Evolutionary conservation across 2,797 vertebrate genomes (phyloP).

Genomic region (Prionace glauca): DNA sequence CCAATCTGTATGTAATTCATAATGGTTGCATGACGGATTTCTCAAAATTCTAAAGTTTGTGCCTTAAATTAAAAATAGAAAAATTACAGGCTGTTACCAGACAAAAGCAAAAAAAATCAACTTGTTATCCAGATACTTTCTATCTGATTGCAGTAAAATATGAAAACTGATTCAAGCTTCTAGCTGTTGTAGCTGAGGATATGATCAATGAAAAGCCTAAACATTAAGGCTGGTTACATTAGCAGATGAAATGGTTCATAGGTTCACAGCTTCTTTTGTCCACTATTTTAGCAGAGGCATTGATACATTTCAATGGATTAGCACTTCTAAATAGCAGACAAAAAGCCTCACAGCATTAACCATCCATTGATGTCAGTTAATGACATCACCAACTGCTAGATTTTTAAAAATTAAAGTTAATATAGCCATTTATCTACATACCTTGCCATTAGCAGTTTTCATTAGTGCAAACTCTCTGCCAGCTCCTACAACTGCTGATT

Average conservation of each 20-base stretch:
- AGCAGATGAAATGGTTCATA: not conserved
- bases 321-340: not conserved
- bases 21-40: not conserved
- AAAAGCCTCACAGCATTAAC: not conserved
- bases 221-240: not conserved
- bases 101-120: not conserved
- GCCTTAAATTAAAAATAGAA: not conserved
- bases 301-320: not conserved
- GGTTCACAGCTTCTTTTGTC: not conserved
- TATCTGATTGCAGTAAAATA: not conserved
- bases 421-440: conserved; percentile 51
- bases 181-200: not conserved
- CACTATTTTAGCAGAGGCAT: not conserved
- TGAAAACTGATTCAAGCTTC: not conserved
- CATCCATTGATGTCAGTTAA: not conserved
- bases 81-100: not conserved
- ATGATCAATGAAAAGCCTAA: not conserved
- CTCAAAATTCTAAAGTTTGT: not conserved
- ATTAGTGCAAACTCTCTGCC: conserved; percentile 97
- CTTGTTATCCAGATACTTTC: not conserved
- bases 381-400: not conserved
- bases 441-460: conserved; percentile 97
- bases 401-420: not conserved
- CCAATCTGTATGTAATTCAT: not conserved
- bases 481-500: conserved; percentile 89